These are phyloP conservation scores for Agrilus planipennis DNA, from an alignment of 1,140 invertebrate species.

Conservation along the genomic window DNA sequence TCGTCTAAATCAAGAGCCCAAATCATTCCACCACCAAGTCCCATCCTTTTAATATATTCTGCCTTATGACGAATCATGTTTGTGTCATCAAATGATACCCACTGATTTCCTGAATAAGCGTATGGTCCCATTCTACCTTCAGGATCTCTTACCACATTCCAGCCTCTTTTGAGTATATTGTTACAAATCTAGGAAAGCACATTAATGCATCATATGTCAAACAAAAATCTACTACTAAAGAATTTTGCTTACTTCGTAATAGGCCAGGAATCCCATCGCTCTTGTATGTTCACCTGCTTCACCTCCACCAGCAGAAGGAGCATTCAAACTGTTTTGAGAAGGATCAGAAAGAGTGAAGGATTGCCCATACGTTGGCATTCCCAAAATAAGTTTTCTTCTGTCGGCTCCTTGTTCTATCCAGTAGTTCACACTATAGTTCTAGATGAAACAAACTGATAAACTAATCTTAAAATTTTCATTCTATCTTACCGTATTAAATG, in stretches of 20 bases:
- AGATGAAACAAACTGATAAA: too few species aligned
- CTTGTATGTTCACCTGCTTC: conserved; percentile 67
- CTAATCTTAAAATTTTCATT: background rate
- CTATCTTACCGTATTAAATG: conserved; percentile 57
- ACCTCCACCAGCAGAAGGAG: conserved; percentile 58
- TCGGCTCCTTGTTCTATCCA: conserved; percentile 68
- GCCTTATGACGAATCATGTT: conserved; percentile 59
- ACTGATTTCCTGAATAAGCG: conserved; percentile 61
- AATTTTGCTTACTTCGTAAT: conserved; percentile 74
- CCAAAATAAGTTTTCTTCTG: conserved; percentile 63
- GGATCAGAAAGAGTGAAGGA: conserved; percentile 59
- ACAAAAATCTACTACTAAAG: background rate
- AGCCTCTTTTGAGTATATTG: conserved; percentile 49
- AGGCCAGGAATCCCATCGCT: conserved; percentile 69
- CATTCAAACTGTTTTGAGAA: conserved; percentile 49
- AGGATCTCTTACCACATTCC: conserved; percentile 55
- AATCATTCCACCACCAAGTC: conserved; percentile 72
- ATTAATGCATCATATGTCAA: conserved; percentile 2
- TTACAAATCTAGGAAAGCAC: conserved; percentile 47
- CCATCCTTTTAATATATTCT: conserved; percentile 60
- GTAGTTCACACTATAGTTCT: conserved; percentile 73
- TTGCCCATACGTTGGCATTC: conserved; percentile 76
- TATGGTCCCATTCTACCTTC: conserved; percentile 63
- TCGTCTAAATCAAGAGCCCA: conserved; percentile 72
- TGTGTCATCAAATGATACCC: conserved; percentile 76